Evolutionary conservation across 2,797 vertebrate genomes (phyloP).

Genomic region (Pseudochirops corinnae): DNA sequence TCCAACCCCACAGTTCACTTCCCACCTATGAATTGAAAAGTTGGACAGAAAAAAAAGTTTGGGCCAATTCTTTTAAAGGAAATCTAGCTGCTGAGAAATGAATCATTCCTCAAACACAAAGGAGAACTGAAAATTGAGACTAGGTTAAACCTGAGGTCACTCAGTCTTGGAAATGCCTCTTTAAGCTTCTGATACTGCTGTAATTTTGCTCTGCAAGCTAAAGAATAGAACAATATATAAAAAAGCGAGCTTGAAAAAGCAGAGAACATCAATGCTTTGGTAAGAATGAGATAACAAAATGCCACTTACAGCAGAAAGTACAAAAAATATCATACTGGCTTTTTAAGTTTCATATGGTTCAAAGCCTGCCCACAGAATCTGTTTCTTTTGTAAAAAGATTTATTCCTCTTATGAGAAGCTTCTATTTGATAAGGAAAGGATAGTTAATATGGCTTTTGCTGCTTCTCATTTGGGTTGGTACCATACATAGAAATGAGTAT

Average conservation of each 20-base stretch:
- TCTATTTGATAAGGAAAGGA: conserved; percentile 26
- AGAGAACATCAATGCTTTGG: conserved; percentile 48
- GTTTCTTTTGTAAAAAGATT: neutral
- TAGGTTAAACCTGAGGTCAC: conserved; percentile 57
- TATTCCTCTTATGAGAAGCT: neutral
- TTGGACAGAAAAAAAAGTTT: conserved; percentile 28
- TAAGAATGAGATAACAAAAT: conserved; percentile 62
- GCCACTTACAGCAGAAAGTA: conserved; percentile 1
- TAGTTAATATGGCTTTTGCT: conserved; percentile 3
- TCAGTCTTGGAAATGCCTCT: conserved; percentile 37
- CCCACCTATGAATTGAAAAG: conserved; percentile 32
- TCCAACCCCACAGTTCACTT: conserved; percentile 7
- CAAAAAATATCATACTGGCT: conserved; percentile 17
- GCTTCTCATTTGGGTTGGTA: neutral
- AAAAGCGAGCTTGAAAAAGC: conserved; percentile 60
- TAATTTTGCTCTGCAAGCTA: conserved; percentile 70
- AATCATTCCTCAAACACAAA: conserved; percentile 30
- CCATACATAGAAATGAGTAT: neutral
- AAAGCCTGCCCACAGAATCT: conserved; percentile 9
- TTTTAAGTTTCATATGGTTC: conserved; percentile 52
- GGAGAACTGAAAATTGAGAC: conserved; percentile 32
- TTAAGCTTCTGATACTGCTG: conserved; percentile 52
- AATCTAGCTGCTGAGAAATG: neutral
- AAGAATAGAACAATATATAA: conserved; percentile 61
- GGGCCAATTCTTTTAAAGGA: conserved; percentile 38